Conservation (phyloP, 2,797 vertebrate species). For the Trachurus trachurus region DNA sequence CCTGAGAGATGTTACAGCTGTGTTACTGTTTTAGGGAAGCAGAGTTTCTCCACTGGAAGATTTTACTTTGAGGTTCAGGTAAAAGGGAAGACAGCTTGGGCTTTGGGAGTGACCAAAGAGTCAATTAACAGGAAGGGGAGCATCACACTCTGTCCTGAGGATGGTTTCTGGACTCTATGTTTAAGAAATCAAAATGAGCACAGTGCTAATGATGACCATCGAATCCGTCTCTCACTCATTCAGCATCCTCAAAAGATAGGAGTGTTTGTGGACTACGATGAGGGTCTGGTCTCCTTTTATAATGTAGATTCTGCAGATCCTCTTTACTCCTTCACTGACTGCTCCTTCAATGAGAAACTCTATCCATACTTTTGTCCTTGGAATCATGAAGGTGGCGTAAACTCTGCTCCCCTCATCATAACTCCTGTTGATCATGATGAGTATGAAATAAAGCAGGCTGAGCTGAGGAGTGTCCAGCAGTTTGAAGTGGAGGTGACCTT, state of each 20-base stretch:
- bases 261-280: slow-evolving; percentile 54
- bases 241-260: slow-evolving; percentile 34
- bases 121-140: neutral
- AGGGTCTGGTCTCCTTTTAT: slow-evolving; percentile 19
- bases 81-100: no score
- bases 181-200: neutral
- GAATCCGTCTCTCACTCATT: neutral
- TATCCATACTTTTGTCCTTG: slow-evolving; percentile 53
- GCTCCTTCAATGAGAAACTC: slow-evolving; percentile 47
- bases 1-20: neutral
- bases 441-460: no score
- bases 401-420: slow-evolving; percentile 34
- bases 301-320: slow-evolving; percentile 34
- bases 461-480: no score
- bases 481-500: no score
- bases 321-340: slow-evolving; percentile 28
- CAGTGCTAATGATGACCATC: neutral
- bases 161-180: neutral
- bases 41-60: neutral
- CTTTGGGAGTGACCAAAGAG: no score
- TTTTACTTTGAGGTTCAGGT: neutral
- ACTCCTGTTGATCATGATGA: no score
- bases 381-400: accelerated
- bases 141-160: neutral
- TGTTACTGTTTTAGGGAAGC: neutral